Evolutionary conservation across 2,113 vertebrate species (phyloP), one percentile per base, ranked within the genome.

Genomic region (Psilopsiagon aymara): DNA sequence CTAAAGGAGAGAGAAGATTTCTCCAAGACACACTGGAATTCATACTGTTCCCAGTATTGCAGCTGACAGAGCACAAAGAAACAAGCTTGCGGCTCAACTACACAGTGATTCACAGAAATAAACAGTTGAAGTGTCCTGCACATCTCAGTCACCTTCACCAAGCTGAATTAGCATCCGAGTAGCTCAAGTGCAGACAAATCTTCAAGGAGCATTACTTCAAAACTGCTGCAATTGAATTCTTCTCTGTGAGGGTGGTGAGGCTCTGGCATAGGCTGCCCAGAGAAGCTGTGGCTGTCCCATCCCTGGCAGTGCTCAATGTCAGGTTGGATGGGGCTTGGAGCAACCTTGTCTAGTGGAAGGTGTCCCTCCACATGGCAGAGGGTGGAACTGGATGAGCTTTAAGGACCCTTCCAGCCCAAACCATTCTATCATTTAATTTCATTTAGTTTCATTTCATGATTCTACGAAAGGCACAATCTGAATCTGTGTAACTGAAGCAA

Each of bases 21-120:
- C 59, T 68, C 43, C 53, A 73, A 51, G 64, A 57, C 18, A 8
- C 29, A 88, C 21, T 23, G 29, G 62, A 71, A 68, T 47, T 52
- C 37, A 43, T 82, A 60, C 15, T 83, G 17, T 52, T 67, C 39
- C n/a, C 57, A 55, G 35, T 20, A 44, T 24, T 20, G 35, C 29
- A 76, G n/a, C 51, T 81, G 63, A 71, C 0, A 0, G 16, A 76
- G 35, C 52, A 76, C 16, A 67, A 81, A 57, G n/a, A 84, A 81
- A 13, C 19, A 1, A 19, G 37, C 57, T 35, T 85, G 27, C 6
- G 16, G 47, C 18, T 41, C 3, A 6, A 46, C 1, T 0, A 4
- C 47, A 35, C n/a, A n/a, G 29, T 7, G 4, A 12, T 37, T 76
- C n/a, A 37, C 37, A 67, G 64, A 67, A 78, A 63, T 4, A 53